These are phyloP conservation scores for Acipenser ruthenus DNA, from an alignment of 2,797 vertebrate genomes.

Conservation along the genomic window DNA sequence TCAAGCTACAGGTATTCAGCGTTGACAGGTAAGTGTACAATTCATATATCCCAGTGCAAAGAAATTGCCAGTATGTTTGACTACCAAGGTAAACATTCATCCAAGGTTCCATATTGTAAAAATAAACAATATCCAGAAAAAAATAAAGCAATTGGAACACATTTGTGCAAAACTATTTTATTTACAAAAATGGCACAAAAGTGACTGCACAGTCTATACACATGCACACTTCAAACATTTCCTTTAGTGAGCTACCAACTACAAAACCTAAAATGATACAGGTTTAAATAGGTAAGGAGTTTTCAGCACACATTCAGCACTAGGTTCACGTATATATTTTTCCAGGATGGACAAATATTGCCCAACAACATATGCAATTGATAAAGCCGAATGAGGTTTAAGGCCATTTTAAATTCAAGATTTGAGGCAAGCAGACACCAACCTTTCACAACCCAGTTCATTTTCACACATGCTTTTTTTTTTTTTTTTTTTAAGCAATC, in stretches of 20 bases:
- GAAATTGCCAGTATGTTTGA: too few relatives aligned
- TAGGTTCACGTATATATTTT: constrained; percentile 65
- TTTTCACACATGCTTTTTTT: constrained; percentile 59
- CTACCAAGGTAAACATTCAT: too few relatives aligned
- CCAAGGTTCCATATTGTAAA: too few relatives aligned
- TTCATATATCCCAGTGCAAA: too few relatives aligned
- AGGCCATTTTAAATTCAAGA: constrained; percentile 70
- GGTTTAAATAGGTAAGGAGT: constrained; percentile 42
- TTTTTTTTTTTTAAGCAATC: constrained; percentile 47
- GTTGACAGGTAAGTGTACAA: too few relatives aligned
- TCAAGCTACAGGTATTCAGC: too few relatives aligned
- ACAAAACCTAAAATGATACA: constrained; percentile 59
- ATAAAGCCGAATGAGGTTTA: constrained; percentile 76
- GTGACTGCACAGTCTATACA: constrained; percentile 84
- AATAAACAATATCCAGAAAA: too few relatives aligned
- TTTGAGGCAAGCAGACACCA: constrained; percentile 58
- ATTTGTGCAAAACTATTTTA: constrained; percentile 98
- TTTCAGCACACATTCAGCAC: constrained; percentile 62
- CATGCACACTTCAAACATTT: constrained; percentile 79
- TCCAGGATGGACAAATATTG: constrained; percentile 84
- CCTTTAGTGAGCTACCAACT: constrained; percentile 60
- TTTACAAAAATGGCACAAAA: constrained; percentile 99
- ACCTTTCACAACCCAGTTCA: constrained; percentile 51
- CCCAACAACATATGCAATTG: constrained; percentile 75
- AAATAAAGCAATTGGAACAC: constrained; percentile 37